These are phyloP conservation scores for Talpa occidentalis DNA, from an alignment of 2,113 vertebrate species.

Conservation along the genomic window DNA sequence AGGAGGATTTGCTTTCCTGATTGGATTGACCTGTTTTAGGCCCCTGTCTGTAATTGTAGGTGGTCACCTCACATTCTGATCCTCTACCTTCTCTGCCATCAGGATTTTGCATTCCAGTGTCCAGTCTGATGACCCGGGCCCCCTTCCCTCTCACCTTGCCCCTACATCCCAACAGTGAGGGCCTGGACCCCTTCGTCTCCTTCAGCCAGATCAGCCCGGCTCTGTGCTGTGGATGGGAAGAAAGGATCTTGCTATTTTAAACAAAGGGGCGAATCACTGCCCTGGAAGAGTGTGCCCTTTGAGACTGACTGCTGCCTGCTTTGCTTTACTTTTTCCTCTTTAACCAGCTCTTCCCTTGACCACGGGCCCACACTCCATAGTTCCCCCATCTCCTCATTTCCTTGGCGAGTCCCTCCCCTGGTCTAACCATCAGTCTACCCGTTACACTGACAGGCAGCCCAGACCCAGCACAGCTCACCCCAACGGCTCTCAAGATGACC, in stretches of 20 bases:
- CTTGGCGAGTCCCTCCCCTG: conserved; percentile 34
- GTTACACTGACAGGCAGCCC: not conserved
- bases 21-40: conserved; percentile 79
- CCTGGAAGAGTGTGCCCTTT: not conserved
- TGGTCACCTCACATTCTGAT: not conserved
- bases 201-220: not conserved
- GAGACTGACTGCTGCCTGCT: not conserved
- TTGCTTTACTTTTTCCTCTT: not conserved
- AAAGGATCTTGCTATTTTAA: not conserved
- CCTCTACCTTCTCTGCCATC: not conserved
- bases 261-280: not conserved
- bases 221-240: not conserved
- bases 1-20: conserved; percentile 78
- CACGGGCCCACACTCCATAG: not conserved
- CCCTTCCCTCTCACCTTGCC: not conserved
- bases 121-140: not conserved
- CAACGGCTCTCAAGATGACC: conserved; percentile 57
- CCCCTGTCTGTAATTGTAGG: not conserved
- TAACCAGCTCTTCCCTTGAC: not conserved
- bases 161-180: not conserved
- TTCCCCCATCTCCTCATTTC: not conserved
- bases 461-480: not conserved
- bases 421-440: conserved; percentile 17
- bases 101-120: not conserved
- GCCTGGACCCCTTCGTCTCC: not conserved